A percentile compares a stretch with the other conserved stretches of the same genome.
These are phyloP conservation scores for Hecatera dysodea DNA, from an alignment of 2,888 invertebrate genomes.

Conservation along the genomic window DNA sequence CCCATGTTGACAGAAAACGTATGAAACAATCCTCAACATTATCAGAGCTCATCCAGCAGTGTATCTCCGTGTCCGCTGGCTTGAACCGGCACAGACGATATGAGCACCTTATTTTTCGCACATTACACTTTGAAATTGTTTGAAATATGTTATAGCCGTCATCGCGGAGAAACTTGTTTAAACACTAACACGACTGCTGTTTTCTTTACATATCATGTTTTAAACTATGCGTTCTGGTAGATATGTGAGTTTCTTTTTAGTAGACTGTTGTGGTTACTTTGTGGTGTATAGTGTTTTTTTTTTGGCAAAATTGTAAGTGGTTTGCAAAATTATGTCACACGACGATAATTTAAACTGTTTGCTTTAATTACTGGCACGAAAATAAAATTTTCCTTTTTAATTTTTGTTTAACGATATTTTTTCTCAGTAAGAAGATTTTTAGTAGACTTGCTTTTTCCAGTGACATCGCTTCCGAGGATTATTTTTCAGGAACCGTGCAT, in stretches of 20 bases:
- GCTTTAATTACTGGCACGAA: too few species aligned
- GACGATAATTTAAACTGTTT: too few species aligned
- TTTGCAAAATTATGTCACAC: too few species aligned
- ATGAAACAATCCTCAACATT: not conserved
- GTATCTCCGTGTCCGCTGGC: conserved; percentile 62
- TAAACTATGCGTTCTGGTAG: conserved; percentile 39
- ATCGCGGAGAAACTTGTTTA: conserved; percentile 76
- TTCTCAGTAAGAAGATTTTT: too few species aligned
- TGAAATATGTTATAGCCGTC: conserved; percentile 85
- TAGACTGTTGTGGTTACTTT: not conserved
- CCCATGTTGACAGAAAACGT: not conserved
- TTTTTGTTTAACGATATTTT: too few species aligned
- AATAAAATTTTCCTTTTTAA: too few species aligned
- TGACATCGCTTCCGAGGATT: too few species aligned
- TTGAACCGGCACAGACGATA: conserved; percentile 72
- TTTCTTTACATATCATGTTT: conserved; percentile 59
- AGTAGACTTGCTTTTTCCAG: too few species aligned
- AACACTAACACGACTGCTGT: conserved; percentile 69
- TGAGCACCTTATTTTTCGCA: conserved; percentile 88
- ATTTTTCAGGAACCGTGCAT: too few species aligned
- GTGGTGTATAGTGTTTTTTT: not conserved
- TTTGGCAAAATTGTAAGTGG: too few species aligned
- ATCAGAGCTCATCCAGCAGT: conserved; percentile 63
- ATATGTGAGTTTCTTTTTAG: conserved; percentile 3
- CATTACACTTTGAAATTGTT: conserved; percentile 89